Conservation (phyloP, 2,113 vertebrate genomes). For the Ornithorhynchus anatinus region DNA sequence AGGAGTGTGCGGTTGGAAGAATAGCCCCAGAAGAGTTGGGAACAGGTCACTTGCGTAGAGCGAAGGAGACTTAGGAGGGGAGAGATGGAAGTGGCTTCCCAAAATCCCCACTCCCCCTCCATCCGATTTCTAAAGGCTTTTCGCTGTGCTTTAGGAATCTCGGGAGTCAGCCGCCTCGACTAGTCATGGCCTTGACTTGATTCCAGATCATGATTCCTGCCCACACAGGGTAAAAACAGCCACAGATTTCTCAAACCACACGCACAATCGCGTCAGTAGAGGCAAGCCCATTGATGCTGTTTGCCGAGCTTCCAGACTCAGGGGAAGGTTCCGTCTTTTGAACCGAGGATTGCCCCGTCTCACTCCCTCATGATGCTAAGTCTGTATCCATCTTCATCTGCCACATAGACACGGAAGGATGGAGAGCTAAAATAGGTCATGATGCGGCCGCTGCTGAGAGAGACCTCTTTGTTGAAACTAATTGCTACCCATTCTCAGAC, state of each 20-base stretch:
- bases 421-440: conserved; percentile 38
- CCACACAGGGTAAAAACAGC: no score
- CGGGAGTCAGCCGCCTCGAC: no score
- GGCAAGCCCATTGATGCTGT: no score
- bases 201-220: no score
- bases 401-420: conserved; percentile 1
- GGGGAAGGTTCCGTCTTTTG: no score
- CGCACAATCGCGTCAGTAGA: no score
- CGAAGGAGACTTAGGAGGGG: not conserved
- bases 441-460: not conserved
- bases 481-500: not conserved
- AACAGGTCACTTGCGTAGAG: not conserved
- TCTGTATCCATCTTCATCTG: conserved; percentile 51
- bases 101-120: not conserved
- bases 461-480: not conserved
- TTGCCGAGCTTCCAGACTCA: no score
- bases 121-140: conserved; percentile 2
- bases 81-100: not conserved
- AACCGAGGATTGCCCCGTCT: no score
- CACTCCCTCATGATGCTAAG: no score
- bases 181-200: no score
- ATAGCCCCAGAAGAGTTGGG: not conserved
- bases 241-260: no score
- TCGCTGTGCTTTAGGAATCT: conserved; percentile 27
- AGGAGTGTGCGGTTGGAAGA: not conserved